A percentile compares a stretch with the other conserved stretches of the same genome.
phyloP scores from a whole-genome alignment of 2,888 invertebrate genomes.

The Vesta saturnalis region DNA sequence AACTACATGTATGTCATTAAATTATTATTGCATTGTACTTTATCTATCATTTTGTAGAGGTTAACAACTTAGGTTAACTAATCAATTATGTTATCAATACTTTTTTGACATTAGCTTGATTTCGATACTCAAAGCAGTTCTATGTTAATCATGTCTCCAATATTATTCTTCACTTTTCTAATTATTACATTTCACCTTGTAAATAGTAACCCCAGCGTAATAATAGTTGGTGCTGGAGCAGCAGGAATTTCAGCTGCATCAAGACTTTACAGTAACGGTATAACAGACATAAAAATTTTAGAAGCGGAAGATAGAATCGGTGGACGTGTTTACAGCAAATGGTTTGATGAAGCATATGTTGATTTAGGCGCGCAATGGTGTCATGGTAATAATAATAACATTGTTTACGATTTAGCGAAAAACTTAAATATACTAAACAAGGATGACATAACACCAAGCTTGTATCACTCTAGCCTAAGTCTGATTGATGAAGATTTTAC shows the following conservation, averaged over 20 bases:
- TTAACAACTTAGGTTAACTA: too few relatives aligned
- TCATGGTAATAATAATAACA: slow-evolving; percentile 57
- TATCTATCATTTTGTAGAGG: too few relatives aligned
- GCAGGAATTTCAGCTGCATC: slow-evolving; percentile 68
- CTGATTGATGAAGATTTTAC: slow-evolving; percentile 48
- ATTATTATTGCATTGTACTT: too few relatives aligned
- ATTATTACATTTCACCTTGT: too few relatives aligned
- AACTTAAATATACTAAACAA: slow-evolving; percentile 37
- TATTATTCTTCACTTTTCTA: too few relatives aligned
- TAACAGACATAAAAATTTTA: slow-evolving; percentile 62
- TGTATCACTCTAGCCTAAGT: slow-evolving; percentile 45
- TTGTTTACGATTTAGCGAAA: slow-evolving; percentile 56
- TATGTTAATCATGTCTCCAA: too few relatives aligned
- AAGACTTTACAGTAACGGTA: slow-evolving; percentile 62
- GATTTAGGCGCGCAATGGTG: slow-evolving; percentile 61
- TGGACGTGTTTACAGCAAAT: slow-evolving; percentile 50
- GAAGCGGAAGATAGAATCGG: slow-evolving; percentile 60
- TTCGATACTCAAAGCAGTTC: too few relatives aligned
- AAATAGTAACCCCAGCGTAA: slow-evolving; percentile 53
- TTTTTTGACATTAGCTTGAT: too few relatives aligned
- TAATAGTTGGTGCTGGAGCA: slow-evolving; percentile 69
- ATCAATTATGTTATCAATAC: too few relatives aligned
- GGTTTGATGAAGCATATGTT: slow-evolving; percentile 42
- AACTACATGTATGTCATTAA: too few relatives aligned
- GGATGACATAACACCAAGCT: background rate